A percentile compares a stretch with the other conserved stretches of the same genome.
phyloP scores from a whole-genome alignment of 2,888 invertebrate species.

The Machimus rusticus region DNA sequence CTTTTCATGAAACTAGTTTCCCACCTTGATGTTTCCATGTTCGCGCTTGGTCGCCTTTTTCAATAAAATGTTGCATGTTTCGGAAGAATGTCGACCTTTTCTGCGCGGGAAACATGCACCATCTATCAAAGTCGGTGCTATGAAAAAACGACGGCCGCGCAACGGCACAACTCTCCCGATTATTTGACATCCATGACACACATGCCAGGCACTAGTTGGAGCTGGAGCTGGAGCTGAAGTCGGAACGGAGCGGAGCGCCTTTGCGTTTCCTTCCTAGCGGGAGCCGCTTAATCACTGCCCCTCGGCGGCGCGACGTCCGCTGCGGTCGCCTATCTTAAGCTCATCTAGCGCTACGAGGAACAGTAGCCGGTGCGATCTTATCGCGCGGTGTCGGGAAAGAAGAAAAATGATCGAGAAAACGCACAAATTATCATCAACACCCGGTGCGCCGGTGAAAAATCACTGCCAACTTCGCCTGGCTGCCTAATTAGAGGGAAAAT shows the following conservation, averaged over 20 bases:
- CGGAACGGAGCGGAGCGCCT: background rate
- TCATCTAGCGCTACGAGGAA: background rate
- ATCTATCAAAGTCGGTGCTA: background rate
- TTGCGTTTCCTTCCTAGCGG: background rate
- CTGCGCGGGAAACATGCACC: background rate
- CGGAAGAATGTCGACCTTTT: background rate
- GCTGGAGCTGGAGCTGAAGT: background rate
- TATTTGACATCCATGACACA: background rate
- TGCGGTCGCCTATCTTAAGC: background rate
- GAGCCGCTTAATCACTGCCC: background rate
- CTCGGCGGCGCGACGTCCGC: background rate
- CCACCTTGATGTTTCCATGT: background rate
- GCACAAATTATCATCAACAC: conserved; percentile 33
- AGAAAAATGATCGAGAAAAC: conserved; percentile 29
- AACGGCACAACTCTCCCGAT: background rate
- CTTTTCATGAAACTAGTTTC: background rate
- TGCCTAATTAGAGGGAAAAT: conserved; percentile 27
- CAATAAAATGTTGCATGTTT: background rate
- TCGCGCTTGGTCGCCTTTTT: background rate
- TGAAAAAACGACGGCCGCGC: background rate
- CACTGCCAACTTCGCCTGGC: background rate
- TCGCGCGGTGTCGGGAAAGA: background rate
- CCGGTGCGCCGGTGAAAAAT: background rate
- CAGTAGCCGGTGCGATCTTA: conserved; percentile 11
- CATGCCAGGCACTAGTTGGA: background rate